Base-by-base conservation (phyloP, 1,140 invertebrate genomes). In the Drosophila tristis region DNA sequence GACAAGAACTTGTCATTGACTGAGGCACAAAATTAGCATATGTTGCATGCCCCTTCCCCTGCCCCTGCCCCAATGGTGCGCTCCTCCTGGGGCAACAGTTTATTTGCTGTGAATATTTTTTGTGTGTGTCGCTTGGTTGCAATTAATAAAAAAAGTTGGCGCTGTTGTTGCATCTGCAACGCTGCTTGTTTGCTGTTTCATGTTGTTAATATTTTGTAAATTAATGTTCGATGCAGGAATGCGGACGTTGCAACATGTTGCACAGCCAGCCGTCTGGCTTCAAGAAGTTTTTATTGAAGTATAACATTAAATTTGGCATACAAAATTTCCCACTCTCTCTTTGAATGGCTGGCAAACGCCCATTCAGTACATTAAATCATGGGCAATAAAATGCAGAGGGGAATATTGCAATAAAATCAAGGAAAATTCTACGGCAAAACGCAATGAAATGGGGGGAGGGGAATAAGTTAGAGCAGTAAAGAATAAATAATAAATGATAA, bases 121-220 rank as follows among this genome's bases (percentile, higher is more conserved):
- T 78, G 35, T 39, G 35, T 39, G 35, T 78, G 81, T 86, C 81
- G 81, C 81, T 86, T 74, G 61, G 59, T 31, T 86, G 81, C 81
- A 86, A 86, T 86, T 86, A 86, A 86, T 86, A 86, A 86, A 86
- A 86, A 81, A 86, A 81, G 64, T 80, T 86, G 65, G 82, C 77
- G 68, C 68, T 81, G 58, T 82, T 84, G 65, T 67, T 78, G 50
- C 26, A 44, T 43, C 42, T 39, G 35, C 35, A 39, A 5, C 35
- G 35, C 4, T 39, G 26, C 35, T 47, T 42, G 45, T 57, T 39
- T 66, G 72, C 56, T 45, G 80, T 68, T 74, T 70, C 80, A 78
- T 78, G 82, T 85, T 86, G 78, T 86, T 86, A 86, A 86, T 86
- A 86, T 86, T 85, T 86, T 78, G 78, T 68, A 86, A 86, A 86